phyloP scores from a whole-genome alignment of 30 jellyfish, hydroid and myxozoan species.

The Turritopsis dohrnii region DNA sequence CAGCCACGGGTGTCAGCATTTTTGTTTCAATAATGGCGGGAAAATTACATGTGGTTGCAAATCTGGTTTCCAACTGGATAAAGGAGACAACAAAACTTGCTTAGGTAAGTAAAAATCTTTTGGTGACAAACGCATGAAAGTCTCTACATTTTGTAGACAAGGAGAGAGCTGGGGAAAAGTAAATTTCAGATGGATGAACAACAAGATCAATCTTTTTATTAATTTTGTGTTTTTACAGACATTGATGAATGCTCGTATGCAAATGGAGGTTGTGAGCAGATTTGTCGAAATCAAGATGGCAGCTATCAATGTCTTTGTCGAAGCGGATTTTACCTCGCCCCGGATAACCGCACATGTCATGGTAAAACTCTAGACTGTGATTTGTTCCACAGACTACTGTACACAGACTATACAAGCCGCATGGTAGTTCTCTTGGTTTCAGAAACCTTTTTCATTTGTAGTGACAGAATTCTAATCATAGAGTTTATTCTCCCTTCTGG shows the following conservation, averaged over 20 bases:
- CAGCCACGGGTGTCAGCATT: conserved; percentile 56
- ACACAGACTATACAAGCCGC: no score
- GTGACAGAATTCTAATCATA: no score
- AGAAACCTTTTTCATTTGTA: no score
- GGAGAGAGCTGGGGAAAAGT: neutral
- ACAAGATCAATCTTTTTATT: no score
- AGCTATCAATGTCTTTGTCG: neutral
- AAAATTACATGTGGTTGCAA: conserved; percentile 57
- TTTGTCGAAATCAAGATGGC: neutral
- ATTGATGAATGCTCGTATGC: neutral
- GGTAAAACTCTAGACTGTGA: neutral
- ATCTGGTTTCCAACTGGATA: conserved; percentile 51
- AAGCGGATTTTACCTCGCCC: neutral
- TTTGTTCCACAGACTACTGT: neutral
- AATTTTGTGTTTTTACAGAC: neutral
- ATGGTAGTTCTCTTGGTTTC: no score
- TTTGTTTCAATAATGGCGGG: conserved; percentile 48
- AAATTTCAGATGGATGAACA: no score
- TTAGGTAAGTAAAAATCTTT: conserved; percentile 34
- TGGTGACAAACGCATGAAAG: neutral
- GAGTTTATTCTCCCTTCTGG: no score
- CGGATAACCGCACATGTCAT: conserved; percentile 1
- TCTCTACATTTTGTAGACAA: neutral
- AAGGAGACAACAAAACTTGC: conserved; percentile 51
- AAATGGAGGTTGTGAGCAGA: conserved; percentile 16